A percentile compares a stretch with the other conserved stretches of the same genome.
These are phyloP conservation scores for Catocala nupta DNA, from an alignment of 2,888 invertebrate species.

Conservation along the genomic window DNA sequence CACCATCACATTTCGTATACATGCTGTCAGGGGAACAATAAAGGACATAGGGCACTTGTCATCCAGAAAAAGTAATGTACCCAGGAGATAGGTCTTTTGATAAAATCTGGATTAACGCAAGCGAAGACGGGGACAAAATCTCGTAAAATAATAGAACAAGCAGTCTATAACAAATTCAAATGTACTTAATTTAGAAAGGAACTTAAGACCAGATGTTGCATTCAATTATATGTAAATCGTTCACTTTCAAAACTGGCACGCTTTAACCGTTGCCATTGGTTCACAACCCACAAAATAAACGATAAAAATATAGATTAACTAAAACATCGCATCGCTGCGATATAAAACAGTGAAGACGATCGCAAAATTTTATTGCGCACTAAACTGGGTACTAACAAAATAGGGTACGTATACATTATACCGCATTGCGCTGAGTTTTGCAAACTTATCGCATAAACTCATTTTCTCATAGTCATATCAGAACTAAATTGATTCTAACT, in stretches of 20 bases:
- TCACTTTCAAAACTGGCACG: not conserved
- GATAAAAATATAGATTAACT: conserved; percentile 5
- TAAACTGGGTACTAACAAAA: conserved; percentile 1
- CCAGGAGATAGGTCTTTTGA: too few relatives aligned
- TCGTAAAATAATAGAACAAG: too few relatives aligned
- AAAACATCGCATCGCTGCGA: conserved; percentile 6
- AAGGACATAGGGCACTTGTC: too few relatives aligned
- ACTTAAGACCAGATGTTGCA: not conserved
- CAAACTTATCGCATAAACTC: too few relatives aligned
- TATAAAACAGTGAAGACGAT: conserved; percentile 5
- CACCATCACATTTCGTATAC: too few relatives aligned
- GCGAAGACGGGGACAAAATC: too few relatives aligned
- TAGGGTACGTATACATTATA: not conserved
- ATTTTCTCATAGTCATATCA: too few relatives aligned
- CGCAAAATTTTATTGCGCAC: conserved; percentile 13
- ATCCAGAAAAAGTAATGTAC: too few relatives aligned
- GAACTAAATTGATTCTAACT: too few relatives aligned
- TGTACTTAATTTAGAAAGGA: not conserved
- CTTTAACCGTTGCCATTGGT: not conserved
- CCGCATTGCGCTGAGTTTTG: conserved; percentile 12
- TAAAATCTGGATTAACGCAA: too few relatives aligned
- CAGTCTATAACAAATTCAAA: not conserved
- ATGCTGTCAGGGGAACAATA: too few relatives aligned
- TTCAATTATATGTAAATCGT: not conserved
- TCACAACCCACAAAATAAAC: not conserved